phyloP scores from a whole-genome alignment of 2,113 vertebrate species.

The Australoheros scitulus region DNA sequence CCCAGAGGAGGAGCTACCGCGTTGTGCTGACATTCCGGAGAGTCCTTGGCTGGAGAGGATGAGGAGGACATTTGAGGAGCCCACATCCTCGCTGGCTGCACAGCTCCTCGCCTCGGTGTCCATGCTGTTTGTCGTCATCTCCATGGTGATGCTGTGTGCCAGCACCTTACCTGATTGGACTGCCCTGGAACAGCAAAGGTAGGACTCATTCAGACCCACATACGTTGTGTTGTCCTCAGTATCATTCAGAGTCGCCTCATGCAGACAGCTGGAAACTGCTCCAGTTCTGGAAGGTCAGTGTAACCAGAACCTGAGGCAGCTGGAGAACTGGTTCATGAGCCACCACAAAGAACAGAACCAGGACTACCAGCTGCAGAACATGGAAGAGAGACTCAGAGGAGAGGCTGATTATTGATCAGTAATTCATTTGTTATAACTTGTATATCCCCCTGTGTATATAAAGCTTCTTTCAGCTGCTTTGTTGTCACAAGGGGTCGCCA shows the following conservation, averaged over 20 bases:
- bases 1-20: slow-evolving; percentile 74
- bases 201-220: slow-evolving; percentile 27
- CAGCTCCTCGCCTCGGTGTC: slow-evolving; percentile 93
- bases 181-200: slow-evolving; percentile 92
- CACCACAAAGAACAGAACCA: neutral
- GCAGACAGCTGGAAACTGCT: neutral
- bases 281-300: neutral
- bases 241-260: neutral
- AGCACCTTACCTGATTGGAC: slow-evolving; percentile 97
- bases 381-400: too few relatives aligned
- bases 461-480: neutral
- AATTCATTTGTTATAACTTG: neutral
- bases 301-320: neutral
- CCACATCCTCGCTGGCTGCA: slow-evolving; percentile 91
- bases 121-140: slow-evolving; percentile 92
- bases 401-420: neutral
- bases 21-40: slow-evolving; percentile 1
- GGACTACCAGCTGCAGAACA: neutral
- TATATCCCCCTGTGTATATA: neutral
- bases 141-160: slow-evolving; percentile 96
- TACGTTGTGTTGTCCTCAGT: too few relatives aligned
- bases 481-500: neutral
- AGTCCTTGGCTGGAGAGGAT: slow-evolving; percentile 88
- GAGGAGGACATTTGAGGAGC: slow-evolving; percentile 93
- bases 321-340: neutral